phyloP scores from a whole-genome alignment of 1,140 invertebrate genomes.

The Manduca sexta region DNA sequence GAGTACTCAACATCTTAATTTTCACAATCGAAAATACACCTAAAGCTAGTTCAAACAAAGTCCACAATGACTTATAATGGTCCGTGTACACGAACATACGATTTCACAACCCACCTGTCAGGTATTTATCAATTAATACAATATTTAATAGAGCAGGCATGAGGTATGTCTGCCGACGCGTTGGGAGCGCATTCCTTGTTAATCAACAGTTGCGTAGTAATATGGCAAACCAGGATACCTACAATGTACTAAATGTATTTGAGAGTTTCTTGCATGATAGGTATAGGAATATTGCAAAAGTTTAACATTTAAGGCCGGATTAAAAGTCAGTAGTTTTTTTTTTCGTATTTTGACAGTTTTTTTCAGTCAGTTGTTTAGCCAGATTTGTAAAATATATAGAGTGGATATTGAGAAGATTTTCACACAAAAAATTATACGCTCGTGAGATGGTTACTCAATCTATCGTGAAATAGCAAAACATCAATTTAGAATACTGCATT shows the following conservation, averaged over 20 bases:
- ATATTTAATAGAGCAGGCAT: slow-evolving; percentile 63
- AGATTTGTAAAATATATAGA: too few species aligned
- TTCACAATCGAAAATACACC: neutral
- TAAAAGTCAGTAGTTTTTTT: too few species aligned
- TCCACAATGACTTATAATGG: slow-evolving; percentile 4
- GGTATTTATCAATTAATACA: slow-evolving; percentile 67
- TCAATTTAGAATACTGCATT: too few species aligned
- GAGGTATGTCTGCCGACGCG: slow-evolving; percentile 34
- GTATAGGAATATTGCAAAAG: neutral
- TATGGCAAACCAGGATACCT: neutral
- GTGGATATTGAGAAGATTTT: too few species aligned
- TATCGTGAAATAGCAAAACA: too few species aligned
- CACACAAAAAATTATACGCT: too few species aligned
- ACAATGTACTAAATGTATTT: too few species aligned
- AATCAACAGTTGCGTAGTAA: slow-evolving; percentile 22
- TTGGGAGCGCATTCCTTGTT: slow-evolving; percentile 41
- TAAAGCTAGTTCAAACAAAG: neutral
- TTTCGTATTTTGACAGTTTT: too few species aligned
- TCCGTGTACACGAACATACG: slow-evolving; percentile 57
- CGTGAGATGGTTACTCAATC: too few species aligned
- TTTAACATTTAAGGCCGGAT: too few species aligned
- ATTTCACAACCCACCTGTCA: slow-evolving; percentile 62
- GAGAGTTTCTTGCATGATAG: too few species aligned
- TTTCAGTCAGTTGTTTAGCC: too few species aligned
- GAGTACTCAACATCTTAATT: neutral